Evolutionary conservation across 2,113 vertebrate genomes (phyloP).

Genomic region (Sinocyclocheilus anophthalmus): DNA sequence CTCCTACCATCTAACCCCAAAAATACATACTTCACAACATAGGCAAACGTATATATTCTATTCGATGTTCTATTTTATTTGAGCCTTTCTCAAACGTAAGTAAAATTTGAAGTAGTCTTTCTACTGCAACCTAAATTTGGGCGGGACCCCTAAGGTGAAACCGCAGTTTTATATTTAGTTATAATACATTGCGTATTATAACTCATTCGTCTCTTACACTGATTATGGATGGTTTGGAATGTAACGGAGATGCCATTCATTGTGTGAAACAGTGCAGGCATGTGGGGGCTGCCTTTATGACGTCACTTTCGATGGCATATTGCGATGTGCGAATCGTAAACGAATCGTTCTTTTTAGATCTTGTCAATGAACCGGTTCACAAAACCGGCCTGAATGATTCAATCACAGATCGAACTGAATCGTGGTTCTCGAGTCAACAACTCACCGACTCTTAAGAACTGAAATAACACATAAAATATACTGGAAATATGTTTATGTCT

Average conservation of each 20-base stretch:
- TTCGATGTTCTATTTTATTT: too few species aligned
- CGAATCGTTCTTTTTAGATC: slow-evolving; percentile 4
- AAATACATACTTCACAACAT: not conserved
- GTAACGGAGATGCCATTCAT: slow-evolving; percentile 14
- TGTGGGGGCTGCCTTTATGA: slow-evolving; percentile 36
- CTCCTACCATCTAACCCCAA: not conserved
- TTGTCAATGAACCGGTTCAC: slow-evolving; percentile 4
- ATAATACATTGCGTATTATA: not conserved
- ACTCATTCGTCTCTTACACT: not conserved
- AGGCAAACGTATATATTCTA: not conserved
- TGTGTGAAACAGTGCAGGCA: slow-evolving; percentile 25
- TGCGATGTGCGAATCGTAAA: slow-evolving; percentile 3
- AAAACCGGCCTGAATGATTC: not conserved
- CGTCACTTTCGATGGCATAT: slow-evolving; percentile 41
- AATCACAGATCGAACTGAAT: not conserved
- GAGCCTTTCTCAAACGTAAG: not conserved
- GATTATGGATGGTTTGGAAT: not conserved
- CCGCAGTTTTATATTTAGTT: not conserved
- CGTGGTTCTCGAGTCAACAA: not conserved
- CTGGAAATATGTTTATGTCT: not conserved
- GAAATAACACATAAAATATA: not conserved
- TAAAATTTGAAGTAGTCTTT: not conserved
- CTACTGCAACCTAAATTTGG: not conserved
- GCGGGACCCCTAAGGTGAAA: slow-evolving; percentile 19
- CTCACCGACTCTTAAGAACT: not conserved